These are phyloP conservation scores for Smithornis capensis DNA, from an alignment of 2,113 vertebrate species.

Conservation along the genomic window DNA sequence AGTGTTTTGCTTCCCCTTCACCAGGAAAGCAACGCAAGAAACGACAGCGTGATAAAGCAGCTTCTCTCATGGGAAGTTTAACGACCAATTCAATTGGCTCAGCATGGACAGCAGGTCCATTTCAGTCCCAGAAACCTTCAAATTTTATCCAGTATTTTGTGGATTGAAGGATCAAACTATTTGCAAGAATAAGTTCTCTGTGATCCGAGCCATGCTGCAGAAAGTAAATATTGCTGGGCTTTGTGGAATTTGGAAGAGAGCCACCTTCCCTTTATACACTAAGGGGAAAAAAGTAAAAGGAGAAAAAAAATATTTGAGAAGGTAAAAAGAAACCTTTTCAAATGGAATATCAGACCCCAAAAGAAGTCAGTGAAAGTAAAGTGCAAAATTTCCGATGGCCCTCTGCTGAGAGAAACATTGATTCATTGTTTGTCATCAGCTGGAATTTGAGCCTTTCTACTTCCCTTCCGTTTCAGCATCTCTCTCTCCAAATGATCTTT, in stretches of 20 bases:
- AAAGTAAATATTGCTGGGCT: constrained; percentile 69
- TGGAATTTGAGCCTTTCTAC: constrained; percentile 45
- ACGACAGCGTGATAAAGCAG: background rate
- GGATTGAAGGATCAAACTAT: constrained; percentile 27
- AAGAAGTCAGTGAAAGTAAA: constrained; percentile 1
- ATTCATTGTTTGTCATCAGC: constrained; percentile 51
- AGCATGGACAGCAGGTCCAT: background rate
- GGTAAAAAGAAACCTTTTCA: background rate
- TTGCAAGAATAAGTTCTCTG: constrained; percentile 52
- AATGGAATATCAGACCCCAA: background rate
- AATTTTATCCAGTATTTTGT: background rate
- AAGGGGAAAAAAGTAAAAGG: background rate
- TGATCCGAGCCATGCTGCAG: background rate
- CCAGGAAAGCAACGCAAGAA: background rate
- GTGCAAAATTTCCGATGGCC: constrained; percentile 9
- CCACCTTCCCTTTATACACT: constrained; percentile 65
- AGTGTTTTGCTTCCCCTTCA: background rate
- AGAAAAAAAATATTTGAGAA: background rate
- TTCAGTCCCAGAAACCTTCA: background rate
- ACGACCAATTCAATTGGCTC: background rate
- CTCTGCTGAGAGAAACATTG: constrained; percentile 45
- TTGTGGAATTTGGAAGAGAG: constrained; percentile 53
- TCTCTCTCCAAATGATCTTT: background rate
- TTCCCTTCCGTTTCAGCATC: constrained; percentile 46
- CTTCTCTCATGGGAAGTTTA: background rate